A percentile compares a stretch with the other conserved stretches of the same genome.
phyloP scores from a whole-genome alignment of 2,888 invertebrate genomes.

The Thereva nobilitata region DNA sequence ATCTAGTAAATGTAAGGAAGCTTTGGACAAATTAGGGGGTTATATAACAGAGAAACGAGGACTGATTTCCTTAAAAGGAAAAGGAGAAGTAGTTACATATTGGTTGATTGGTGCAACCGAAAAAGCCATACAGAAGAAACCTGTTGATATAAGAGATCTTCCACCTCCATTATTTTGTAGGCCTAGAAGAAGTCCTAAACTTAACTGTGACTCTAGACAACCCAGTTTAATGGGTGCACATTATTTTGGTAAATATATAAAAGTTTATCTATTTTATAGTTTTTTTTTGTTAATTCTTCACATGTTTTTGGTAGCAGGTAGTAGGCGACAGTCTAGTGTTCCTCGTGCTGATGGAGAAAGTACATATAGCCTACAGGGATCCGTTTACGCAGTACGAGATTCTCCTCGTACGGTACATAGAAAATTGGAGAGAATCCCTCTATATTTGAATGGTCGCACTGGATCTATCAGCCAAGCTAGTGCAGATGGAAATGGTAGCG shows the following conservation, averaged over 20 bases:
- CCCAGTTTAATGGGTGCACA: slow-evolving; percentile 72
- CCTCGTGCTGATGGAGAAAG: slow-evolving; percentile 65
- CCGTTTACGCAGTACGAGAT: slow-evolving; percentile 52
- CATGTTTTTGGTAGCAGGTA: slow-evolving; percentile 56
- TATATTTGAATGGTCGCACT: slow-evolving; percentile 60
- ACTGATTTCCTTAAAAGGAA: slow-evolving; percentile 83
- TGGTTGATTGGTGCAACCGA: slow-evolving; percentile 68
- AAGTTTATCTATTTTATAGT: neutral
- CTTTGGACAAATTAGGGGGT: slow-evolving; percentile 81
- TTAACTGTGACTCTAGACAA: slow-evolving; percentile 76
- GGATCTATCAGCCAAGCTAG: slow-evolving; percentile 45
- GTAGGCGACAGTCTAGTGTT: slow-evolving; percentile 69
- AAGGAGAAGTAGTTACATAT: slow-evolving; percentile 65
- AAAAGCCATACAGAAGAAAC: slow-evolving; percentile 76
- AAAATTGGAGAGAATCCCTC: slow-evolving; percentile 59
- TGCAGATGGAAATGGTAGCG: slow-evolving; percentile 49
- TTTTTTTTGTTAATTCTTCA: neutral
- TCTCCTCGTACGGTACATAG: slow-evolving; percentile 54
- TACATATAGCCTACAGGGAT: slow-evolving; percentile 62
- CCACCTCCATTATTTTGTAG: slow-evolving; percentile 83
- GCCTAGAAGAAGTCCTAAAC: slow-evolving; percentile 77
- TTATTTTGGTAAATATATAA: slow-evolving; percentile 52
- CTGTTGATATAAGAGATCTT: slow-evolving; percentile 71
- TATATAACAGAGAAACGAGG: slow-evolving; percentile 83
- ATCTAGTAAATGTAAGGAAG: slow-evolving; percentile 78